Conservation (phyloP, 2,113 vertebrate species). For the Coreoperca whiteheadi region DNA sequence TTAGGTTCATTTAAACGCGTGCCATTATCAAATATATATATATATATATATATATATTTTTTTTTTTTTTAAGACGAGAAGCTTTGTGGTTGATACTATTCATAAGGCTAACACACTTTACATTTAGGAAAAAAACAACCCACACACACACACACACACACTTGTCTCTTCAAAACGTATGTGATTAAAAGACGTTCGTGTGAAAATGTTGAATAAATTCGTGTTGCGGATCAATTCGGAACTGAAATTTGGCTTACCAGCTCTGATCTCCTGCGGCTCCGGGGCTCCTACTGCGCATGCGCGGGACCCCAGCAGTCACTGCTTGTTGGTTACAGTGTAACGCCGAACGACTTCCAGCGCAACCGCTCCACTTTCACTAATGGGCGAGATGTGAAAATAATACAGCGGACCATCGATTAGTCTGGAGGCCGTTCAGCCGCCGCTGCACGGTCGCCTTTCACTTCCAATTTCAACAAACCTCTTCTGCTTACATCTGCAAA, state of each 20-base stretch:
- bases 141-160: too few relatives aligned
- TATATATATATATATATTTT: neutral
- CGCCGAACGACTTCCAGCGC: slow-evolving; percentile 29
- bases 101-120: slow-evolving; percentile 31
- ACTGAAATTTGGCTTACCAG: slow-evolving; percentile 86
- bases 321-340: slow-evolving; percentile 23
- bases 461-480: neutral
- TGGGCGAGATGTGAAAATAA: slow-evolving; percentile 34
- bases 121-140: neutral
- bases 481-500: neutral
- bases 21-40: slow-evolving; percentile 16
- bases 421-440: fast-evolving
- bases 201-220: slow-evolving; percentile 42
- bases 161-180: neutral
- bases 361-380: slow-evolving; percentile 19
- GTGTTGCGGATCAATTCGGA: slow-evolving; percentile 54
- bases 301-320: slow-evolving; percentile 55
- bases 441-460: neutral
- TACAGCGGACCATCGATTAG: neutral
- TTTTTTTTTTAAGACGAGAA: slow-evolving; percentile 41
- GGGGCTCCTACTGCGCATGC: slow-evolving; percentile 81
- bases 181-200: neutral
- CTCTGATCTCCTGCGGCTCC: slow-evolving; percentile 84
- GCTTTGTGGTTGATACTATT: slow-evolving; percentile 61
- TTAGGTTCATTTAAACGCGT: slow-evolving; percentile 33